These are phyloP conservation scores for Acronicta leporina DNA, from an alignment of 2,888 invertebrate genomes.

Conservation along the genomic window DNA sequence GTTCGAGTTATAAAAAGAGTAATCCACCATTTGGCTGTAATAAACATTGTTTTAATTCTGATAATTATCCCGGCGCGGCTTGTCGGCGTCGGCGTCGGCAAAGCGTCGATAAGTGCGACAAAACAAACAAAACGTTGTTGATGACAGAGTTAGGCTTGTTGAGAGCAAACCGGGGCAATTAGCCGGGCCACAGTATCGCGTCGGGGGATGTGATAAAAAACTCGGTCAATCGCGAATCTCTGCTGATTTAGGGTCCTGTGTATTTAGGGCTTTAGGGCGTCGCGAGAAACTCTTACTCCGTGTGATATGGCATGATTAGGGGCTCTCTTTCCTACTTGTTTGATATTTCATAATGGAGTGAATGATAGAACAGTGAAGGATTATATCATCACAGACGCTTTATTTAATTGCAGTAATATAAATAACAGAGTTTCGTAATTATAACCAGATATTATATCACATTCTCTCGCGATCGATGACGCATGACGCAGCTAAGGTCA, in stretches of 20 bases:
- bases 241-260: slow-evolving; percentile 35
- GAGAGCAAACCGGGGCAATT: slow-evolving; percentile 65
- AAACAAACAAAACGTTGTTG: slow-evolving; percentile 64
- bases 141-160: slow-evolving; percentile 61
- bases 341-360: neutral
- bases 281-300: slow-evolving; percentile 10
- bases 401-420: neutral
- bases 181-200: slow-evolving; percentile 50
- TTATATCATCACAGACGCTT: neutral
- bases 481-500: slow-evolving; percentile 13
- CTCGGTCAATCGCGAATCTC: slow-evolving; percentile 45
- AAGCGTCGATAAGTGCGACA: slow-evolving; percentile 60
- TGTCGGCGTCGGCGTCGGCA: slow-evolving; percentile 34
- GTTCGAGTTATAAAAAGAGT: slow-evolving; percentile 19
- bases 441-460: slow-evolving; percentile 18
- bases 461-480: slow-evolving; percentile 20
- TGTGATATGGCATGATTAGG: neutral
- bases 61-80: slow-evolving; percentile 36
- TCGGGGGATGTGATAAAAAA: slow-evolving; percentile 49
- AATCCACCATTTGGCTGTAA: slow-evolving; percentile 35
- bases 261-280: slow-evolving; percentile 33
- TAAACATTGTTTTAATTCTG: slow-evolving; percentile 48
- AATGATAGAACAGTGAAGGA: slow-evolving; percentile 1
- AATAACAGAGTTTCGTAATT: neutral
- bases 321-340: neutral